Conservation (phyloP, 92 coral and sea anemone genomes). For the Umimayanthus kanabou region DNA sequence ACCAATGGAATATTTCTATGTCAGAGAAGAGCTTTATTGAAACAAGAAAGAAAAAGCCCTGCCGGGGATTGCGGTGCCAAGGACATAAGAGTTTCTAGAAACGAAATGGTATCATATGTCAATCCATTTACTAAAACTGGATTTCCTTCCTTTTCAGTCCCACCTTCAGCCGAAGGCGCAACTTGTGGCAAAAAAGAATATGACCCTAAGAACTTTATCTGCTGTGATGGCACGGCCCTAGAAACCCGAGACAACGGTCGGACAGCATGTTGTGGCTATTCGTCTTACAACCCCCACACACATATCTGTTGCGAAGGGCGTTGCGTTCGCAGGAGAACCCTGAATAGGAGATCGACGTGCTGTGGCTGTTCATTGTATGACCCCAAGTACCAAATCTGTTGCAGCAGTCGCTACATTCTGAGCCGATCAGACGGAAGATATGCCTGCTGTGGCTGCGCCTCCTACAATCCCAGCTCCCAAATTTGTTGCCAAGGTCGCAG, state of each 20-base stretch:
- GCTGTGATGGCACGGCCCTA: neutral
- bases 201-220: constrained; percentile 10
- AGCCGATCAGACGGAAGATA: neutral
- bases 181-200: constrained; percentile 1
- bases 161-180: constrained; percentile 20
- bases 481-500: constrained; percentile 3
- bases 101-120: too few relatives aligned
- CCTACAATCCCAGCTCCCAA: constrained; percentile 11
- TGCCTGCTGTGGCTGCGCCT: neutral
- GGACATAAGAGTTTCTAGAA: neutral
- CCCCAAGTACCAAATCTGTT: neutral
- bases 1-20: too few relatives aligned
- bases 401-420: neutral
- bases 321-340: neutral
- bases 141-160: neutral
- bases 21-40: too few relatives aligned
- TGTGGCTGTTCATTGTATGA: neutral
- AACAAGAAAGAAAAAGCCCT: too few relatives aligned
- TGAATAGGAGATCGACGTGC: neutral
- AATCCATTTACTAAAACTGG: neutral
- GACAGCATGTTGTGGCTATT: neutral
- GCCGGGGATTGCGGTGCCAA: too few relatives aligned
- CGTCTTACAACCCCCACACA: neutral
- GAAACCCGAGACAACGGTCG: neutral
- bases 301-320: constrained; percentile 11